Evolutionary conservation across 2,113 vertebrate species (phyloP).

Genomic region (Halichoerus grypus): DNA sequence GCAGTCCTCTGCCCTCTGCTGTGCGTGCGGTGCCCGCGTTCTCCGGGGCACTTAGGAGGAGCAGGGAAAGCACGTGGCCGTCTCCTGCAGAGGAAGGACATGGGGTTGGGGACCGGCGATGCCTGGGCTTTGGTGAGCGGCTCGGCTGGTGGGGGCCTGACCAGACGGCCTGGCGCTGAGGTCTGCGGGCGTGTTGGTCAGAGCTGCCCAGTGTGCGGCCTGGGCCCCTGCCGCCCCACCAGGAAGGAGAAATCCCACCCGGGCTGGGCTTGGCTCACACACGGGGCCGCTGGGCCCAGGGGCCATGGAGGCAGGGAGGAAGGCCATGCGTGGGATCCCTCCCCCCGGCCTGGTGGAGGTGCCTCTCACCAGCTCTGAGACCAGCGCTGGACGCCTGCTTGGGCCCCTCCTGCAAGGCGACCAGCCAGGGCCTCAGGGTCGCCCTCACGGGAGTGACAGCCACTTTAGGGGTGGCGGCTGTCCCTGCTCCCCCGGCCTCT

Average conservation of each 20-base stretch:
- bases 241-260: fast-evolving
- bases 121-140: background rate
- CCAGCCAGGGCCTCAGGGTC: background rate
- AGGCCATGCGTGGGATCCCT: background rate
- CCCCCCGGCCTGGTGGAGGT: background rate
- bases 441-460: background rate
- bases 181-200: background rate
- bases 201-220: background rate
- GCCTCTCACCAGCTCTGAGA: background rate
- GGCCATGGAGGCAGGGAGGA: background rate
- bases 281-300: background rate
- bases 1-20: background rate
- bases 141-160: background rate
- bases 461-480: background rate
- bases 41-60: background rate
- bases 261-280: background rate
- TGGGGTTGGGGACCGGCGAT: background rate
- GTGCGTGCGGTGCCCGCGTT: fast-evolving
- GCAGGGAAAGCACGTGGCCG: background rate
- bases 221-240: background rate
- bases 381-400: fast-evolving
- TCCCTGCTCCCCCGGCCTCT: background rate
- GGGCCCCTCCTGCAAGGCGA: background rate
- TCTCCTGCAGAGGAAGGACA: background rate
- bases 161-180: background rate